These are phyloP conservation scores for Andrena dorsata DNA, from an alignment of 2,888 invertebrate species.

Conservation along the genomic window DNA sequence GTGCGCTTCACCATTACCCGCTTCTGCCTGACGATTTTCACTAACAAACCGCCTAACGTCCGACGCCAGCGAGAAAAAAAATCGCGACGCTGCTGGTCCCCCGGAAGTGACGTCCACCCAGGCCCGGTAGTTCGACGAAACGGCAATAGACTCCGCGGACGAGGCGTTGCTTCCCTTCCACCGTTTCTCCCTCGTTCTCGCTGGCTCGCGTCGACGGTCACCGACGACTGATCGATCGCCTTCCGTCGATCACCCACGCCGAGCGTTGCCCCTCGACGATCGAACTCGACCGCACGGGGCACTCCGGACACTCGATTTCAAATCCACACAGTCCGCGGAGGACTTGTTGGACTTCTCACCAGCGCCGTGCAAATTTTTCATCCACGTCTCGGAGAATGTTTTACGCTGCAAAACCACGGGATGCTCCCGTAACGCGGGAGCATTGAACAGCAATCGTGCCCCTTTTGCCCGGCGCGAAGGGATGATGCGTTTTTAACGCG, in stretches of 20 bases:
- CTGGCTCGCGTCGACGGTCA: constrained; percentile 20
- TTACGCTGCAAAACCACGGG: background rate
- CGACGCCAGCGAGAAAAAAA: background rate
- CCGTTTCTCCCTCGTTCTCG: constrained; percentile 4
- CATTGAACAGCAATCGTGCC: background rate
- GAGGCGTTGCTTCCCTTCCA: background rate
- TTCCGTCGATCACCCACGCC: background rate
- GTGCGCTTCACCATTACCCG: constrained; percentile 35
- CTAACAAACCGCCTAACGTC: constrained; percentile 39
- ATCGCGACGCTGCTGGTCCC: background rate
- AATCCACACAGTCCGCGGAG: background rate
- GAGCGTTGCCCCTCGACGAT: background rate
- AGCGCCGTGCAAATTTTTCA: too few species aligned
- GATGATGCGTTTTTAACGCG: constrained; percentile 48
- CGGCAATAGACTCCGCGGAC: background rate
- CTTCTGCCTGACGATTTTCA: constrained; percentile 51
- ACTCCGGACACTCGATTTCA: background rate
- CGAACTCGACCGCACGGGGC: constrained; percentile 1
- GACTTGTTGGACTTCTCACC: background rate
- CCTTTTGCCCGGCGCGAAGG: background rate
- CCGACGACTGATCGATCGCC: background rate
- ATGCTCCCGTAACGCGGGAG: background rate
- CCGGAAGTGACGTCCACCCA: background rate
- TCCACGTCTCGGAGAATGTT: too few species aligned
- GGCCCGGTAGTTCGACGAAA: background rate